phyloP scores from a whole-genome alignment of 2,888 invertebrate species.

The Xiphydria camelus region DNA sequence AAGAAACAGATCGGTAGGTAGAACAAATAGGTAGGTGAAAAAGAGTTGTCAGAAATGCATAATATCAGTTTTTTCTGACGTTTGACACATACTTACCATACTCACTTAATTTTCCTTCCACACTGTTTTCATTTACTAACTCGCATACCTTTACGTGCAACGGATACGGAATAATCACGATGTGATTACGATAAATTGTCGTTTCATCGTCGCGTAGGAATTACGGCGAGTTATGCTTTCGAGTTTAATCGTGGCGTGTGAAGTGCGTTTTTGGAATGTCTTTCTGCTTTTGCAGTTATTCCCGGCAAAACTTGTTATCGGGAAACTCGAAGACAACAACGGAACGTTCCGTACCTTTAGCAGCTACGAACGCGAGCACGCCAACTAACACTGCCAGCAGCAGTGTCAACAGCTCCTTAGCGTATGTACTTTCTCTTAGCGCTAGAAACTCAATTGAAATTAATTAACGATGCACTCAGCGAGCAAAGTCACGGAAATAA shows the following conservation, averaged over 20 bases:
- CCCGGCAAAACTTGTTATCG: slow-evolving; percentile 84
- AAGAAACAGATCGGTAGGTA: slow-evolving; percentile 40
- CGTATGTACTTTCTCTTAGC: slow-evolving; percentile 25
- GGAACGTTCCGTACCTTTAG: slow-evolving; percentile 28
- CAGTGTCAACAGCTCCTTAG: slow-evolving; percentile 35
- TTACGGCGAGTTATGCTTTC: too few relatives aligned
- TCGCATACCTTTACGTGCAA: not conserved
- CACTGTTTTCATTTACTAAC: not conserved
- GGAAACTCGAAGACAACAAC: slow-evolving; percentile 68
- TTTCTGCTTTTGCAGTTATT: slow-evolving; percentile 69
- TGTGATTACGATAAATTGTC: too few relatives aligned
- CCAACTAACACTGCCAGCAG: slow-evolving; percentile 33
- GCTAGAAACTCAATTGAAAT: too few relatives aligned
- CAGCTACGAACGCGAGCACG: slow-evolving; percentile 32
- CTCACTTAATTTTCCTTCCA: not conserved
- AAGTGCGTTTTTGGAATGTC: slow-evolving; percentile 1
- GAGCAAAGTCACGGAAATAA: too few relatives aligned
- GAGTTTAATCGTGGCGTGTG: too few relatives aligned
- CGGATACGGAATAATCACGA: not conserved
- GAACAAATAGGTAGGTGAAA: slow-evolving; percentile 6
- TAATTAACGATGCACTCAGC: too few relatives aligned
- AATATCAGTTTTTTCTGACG: not conserved
- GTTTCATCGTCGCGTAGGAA: too few relatives aligned
- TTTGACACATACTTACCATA: not conserved
- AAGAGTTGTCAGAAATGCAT: not conserved